Conservation (phyloP, 2,113 vertebrate genomes). For the Paraplagusia blochii region DNA sequence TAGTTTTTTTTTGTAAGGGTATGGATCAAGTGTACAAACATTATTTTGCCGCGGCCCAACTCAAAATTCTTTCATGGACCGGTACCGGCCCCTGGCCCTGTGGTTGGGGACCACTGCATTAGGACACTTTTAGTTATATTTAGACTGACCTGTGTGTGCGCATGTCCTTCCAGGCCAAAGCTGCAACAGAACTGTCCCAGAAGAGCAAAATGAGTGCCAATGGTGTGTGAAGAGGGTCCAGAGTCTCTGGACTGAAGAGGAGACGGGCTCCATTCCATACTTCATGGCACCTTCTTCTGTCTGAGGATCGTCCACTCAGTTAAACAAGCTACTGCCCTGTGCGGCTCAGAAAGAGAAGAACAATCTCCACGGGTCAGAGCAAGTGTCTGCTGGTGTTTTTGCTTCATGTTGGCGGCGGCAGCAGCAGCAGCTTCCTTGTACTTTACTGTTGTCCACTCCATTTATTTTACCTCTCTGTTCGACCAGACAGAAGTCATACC, state of each 20-base stretch:
- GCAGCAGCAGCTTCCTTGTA: background rate
- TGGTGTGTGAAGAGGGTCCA: conserved; percentile 58
- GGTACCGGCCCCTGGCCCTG: no score
- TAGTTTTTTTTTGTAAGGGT: no score
- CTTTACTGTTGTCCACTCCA: conserved; percentile 17
- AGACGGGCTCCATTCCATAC: background rate
- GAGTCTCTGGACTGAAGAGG: conserved; percentile 16
- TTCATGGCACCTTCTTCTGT: background rate
- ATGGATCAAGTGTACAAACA: no score
- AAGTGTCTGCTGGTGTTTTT: background rate
- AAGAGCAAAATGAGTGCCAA: conserved; percentile 79
- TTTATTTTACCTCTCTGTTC: background rate
- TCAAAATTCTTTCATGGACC: no score
- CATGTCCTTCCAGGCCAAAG: conserved; percentile 69
- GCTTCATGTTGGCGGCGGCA: background rate
- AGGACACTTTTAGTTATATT: background rate
- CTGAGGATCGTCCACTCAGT: no score
- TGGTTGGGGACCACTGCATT: background rate
- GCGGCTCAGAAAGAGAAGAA: conserved; percentile 1
- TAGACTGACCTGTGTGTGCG: no score
- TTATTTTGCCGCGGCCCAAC: no score
- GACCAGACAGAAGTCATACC: background rate
- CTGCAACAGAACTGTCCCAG: conserved; percentile 67
- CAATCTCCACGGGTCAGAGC: background rate
- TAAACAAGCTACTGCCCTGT: background rate